These are phyloP conservation scores for Aricia agestis DNA, from an alignment of 1,140 invertebrate genomes.

Conservation along the genomic window DNA sequence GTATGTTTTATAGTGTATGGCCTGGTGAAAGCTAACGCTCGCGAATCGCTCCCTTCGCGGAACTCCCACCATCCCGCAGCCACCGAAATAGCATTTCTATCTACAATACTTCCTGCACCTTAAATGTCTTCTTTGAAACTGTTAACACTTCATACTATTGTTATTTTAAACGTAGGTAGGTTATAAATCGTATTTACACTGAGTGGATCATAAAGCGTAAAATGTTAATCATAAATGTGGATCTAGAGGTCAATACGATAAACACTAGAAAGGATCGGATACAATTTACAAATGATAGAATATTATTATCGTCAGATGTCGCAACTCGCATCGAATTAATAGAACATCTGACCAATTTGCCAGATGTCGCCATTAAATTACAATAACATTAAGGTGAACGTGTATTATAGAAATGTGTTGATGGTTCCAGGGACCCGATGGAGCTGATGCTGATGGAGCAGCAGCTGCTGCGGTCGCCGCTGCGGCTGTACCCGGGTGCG, in stretches of 20 bases:
- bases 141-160: background rate
- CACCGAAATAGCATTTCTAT: conserved; percentile 41
- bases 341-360: background rate
- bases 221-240: background rate
- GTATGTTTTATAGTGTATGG: conserved; percentile 61
- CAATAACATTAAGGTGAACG: background rate
- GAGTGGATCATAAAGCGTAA: background rate
- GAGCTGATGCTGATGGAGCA: conserved; percentile 76
- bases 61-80: conserved; percentile 35
- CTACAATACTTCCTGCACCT: conserved; percentile 37
- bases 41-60: conserved; percentile 50
- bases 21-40: conserved; percentile 61
- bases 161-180: background rate
- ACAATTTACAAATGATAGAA: background rate
- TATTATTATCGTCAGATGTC: background rate
- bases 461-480: conserved; percentile 66
- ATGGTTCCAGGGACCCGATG: conserved; percentile 72
- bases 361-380: no score
- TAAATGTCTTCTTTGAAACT: conserved; percentile 21
- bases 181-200: background rate
- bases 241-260: background rate
- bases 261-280: background rate
- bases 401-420: conserved; percentile 20
- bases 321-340: background rate
- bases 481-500: conserved; percentile 64